These are phyloP conservation scores for Coryphaenoides rupestris DNA, from an alignment of 2,113 vertebrate species.

Conservation along the genomic window DNA sequence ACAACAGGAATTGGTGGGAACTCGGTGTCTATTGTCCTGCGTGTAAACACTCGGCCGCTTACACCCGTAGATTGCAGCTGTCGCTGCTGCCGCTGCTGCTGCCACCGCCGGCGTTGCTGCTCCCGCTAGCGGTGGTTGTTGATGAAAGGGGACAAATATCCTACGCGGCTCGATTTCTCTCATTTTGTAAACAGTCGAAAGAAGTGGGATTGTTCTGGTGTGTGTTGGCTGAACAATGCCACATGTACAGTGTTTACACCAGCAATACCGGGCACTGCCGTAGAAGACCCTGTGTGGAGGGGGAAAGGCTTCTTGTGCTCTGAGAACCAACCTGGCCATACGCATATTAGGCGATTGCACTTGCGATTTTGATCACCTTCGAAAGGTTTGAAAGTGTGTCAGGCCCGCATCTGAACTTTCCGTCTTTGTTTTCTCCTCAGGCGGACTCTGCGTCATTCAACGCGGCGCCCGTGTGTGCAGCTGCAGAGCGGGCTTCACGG, in stretches of 20 bases:
- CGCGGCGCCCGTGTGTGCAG: constrained; percentile 75
- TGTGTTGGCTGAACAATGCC: constrained; percentile 41
- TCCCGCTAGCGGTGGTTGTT: constrained; percentile 41
- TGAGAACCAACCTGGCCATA: too few species aligned
- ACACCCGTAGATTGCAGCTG: constrained; percentile 47
- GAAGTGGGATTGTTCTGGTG: constrained; percentile 33
- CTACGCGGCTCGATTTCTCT: constrained; percentile 46
- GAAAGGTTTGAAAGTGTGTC: background rate
- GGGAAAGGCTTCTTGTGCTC: too few species aligned
- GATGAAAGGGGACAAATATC: constrained; percentile 58
- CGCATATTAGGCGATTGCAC: too few species aligned
- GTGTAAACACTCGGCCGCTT: constrained; percentile 63
- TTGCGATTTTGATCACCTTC: too few species aligned
- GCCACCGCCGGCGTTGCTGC: constrained; percentile 23
- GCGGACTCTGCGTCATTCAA: constrained; percentile 84
- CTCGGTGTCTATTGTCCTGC: constrained; percentile 68
- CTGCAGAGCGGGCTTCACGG: constrained; percentile 79
- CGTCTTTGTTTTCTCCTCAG: constrained; percentile 60
- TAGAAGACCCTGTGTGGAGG: too few species aligned
- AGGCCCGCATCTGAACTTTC: background rate
- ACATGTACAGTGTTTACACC: constrained; percentile 33
- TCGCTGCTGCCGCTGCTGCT: constrained; percentile 41
- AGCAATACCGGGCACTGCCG: constrained; percentile 10
- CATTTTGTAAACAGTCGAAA: constrained; percentile 41
- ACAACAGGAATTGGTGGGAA: constrained; percentile 73